Conservation (phyloP, 1,140 invertebrate species). For the Episyrphus balteatus region DNA sequence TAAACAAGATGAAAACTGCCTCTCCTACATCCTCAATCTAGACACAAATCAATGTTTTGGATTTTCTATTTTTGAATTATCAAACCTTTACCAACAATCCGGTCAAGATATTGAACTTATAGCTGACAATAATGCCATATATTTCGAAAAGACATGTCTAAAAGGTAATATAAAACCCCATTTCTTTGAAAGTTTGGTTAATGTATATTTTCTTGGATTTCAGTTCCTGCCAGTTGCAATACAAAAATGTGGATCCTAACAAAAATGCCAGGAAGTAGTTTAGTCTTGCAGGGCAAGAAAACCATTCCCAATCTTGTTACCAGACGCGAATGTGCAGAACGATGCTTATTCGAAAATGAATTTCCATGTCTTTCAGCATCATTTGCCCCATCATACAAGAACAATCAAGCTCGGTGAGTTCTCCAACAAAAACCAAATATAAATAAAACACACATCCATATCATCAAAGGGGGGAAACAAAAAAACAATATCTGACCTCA, state of each 20-base stretch:
- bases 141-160: constrained; percentile 40
- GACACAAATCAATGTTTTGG: constrained; percentile 37
- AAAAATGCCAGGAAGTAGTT: constrained; percentile 38
- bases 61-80: constrained; percentile 29
- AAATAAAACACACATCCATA: background rate
- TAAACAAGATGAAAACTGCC: constrained; percentile 35
- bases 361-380: constrained; percentile 40
- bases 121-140: constrained; percentile 37
- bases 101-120: constrained; percentile 28
- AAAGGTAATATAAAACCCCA: constrained; percentile 15
- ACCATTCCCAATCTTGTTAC: constrained; percentile 36
- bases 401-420: constrained; percentile 25
- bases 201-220: constrained; percentile 2
- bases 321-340: constrained; percentile 39
- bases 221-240: constrained; percentile 32
- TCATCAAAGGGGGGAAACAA: background rate
- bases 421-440: background rate
- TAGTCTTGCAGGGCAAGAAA: constrained; percentile 40
- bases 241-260: constrained; percentile 39
- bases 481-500: background rate
- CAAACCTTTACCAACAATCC: constrained; percentile 15
- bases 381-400: constrained; percentile 35
- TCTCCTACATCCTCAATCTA: constrained; percentile 38
- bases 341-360: constrained; percentile 37
- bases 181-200: background rate